Evolutionary conservation across 2,888 invertebrate species (phyloP).

Genomic region (Ochlodes sylvanus): DNA sequence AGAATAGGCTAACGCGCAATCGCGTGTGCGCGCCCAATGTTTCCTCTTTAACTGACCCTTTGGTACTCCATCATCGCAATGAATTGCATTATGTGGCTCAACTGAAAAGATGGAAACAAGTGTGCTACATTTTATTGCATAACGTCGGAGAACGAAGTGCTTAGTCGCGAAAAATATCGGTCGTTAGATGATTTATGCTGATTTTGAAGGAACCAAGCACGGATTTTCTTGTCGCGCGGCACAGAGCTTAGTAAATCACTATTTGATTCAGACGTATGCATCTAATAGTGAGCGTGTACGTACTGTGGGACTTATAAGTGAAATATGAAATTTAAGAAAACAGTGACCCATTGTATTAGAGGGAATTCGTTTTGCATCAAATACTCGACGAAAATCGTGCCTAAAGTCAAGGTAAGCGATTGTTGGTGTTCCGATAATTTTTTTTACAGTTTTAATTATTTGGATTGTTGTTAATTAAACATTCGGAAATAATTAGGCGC

Average conservation of each 20-base stretch:
- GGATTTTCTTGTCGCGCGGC: constrained; percentile 65
- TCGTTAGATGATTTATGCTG: constrained; percentile 71
- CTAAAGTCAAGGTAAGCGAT: constrained; percentile 46
- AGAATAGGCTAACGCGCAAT: no score
- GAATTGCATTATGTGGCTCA: constrained; percentile 20
- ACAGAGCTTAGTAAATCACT: constrained; percentile 59
- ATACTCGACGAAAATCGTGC: constrained; percentile 57
- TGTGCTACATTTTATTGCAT: constrained; percentile 68
- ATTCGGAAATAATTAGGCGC: no score
- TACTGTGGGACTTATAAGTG: constrained; percentile 50
- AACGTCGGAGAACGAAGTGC: constrained; percentile 59
- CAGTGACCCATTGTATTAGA: constrained; percentile 71
- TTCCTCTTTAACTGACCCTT: no score
- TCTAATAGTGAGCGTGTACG: constrained; percentile 49
- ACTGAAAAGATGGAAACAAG: constrained; percentile 37
- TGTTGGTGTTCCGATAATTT: neutral
- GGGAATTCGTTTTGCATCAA: constrained; percentile 70
- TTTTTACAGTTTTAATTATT: constrained; percentile 1
- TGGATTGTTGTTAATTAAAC: neutral
- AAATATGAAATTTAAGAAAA: constrained; percentile 77
- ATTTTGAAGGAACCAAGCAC: constrained; percentile 60
- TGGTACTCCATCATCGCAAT: neutral
- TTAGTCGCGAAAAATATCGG: constrained; percentile 67
- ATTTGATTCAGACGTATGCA: constrained; percentile 63
- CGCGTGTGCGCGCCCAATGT: no score